These are phyloP conservation scores for Notarius quadriscutis DNA, from an alignment of 2,113 vertebrate genomes.

Conservation along the genomic window DNA sequence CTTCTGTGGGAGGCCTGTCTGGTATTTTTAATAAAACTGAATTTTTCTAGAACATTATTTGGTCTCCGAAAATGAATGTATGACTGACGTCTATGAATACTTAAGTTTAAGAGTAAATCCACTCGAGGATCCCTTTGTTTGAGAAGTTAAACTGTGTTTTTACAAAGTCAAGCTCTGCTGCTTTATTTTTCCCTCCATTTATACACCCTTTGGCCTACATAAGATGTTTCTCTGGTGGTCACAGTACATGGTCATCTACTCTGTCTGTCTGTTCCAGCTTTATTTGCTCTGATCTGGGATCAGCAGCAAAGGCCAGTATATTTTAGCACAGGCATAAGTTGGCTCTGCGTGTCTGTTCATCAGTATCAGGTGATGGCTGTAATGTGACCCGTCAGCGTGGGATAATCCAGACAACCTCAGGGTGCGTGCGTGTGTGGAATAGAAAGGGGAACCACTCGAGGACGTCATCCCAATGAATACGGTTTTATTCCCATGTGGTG, in stretches of 20 bases:
- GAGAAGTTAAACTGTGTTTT: background rate
- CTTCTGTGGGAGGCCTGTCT: too few species aligned
- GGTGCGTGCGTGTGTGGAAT: background rate
- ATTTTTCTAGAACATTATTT: too few species aligned
- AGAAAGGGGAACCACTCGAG: background rate
- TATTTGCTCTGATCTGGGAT: background rate
- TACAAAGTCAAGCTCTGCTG: background rate
- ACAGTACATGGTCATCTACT: background rate
- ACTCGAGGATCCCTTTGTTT: too few species aligned
- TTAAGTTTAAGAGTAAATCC: too few species aligned
- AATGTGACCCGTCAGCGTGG: slow-evolving; percentile 7
- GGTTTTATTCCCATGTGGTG: background rate
- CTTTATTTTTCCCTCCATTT: background rate
- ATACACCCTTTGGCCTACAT: background rate
- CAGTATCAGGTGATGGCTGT: slow-evolving; percentile 19
- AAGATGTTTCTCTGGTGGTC: background rate
- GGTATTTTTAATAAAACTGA: too few species aligned
- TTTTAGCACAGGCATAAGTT: background rate
- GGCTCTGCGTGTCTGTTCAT: background rate
- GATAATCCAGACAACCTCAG: slow-evolving; percentile 21
- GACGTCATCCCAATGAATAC: slow-evolving; percentile 7
- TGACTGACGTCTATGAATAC: too few species aligned
- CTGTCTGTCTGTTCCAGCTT: background rate
- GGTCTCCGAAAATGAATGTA: too few species aligned
- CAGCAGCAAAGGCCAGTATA: background rate